Evolutionary conservation across 2,797 vertebrate genomes (phyloP).

Genomic region (Tapera naevia): DNA sequence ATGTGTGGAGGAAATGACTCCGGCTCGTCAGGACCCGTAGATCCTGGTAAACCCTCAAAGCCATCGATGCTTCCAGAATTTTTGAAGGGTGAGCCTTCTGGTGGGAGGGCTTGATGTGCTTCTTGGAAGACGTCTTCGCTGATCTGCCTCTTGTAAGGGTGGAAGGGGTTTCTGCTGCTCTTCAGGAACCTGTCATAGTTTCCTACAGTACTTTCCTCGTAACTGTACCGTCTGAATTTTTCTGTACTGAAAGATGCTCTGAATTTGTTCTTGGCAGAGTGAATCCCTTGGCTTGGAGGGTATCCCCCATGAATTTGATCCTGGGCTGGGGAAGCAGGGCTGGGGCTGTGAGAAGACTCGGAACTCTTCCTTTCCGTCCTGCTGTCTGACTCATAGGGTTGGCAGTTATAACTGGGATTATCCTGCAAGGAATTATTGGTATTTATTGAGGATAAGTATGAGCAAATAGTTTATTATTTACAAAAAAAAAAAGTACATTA

Average conservation of each 20-base stretch:
- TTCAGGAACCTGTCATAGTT: conserved; percentile 69
- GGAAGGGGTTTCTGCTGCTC: conserved; percentile 78
- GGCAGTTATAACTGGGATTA: conserved; percentile 70
- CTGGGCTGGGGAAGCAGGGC: conserved; percentile 70
- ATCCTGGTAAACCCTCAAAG: conserved; percentile 66
- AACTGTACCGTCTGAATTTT: conserved; percentile 78
- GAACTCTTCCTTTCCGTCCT: conserved; percentile 69
- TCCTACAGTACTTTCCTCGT: conserved; percentile 75
- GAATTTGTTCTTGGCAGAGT: conserved; percentile 57
- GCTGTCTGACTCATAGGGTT: conserved; percentile 63
- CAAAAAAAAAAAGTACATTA: background rate
- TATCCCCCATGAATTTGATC: conserved; percentile 71
- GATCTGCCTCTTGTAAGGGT: conserved; percentile 87
- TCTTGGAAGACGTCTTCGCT: conserved; percentile 78
- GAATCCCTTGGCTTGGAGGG: conserved; percentile 4
- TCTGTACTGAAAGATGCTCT: conserved; percentile 58
- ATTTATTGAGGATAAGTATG: background rate
- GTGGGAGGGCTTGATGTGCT: conserved; percentile 62
- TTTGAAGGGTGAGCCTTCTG: conserved; percentile 74
- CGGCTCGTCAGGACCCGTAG: conserved; percentile 39
- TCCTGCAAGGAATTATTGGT: conserved; percentile 53
- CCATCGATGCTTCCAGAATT: conserved; percentile 37
- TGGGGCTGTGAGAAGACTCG: conserved; percentile 77
- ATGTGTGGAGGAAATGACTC: conserved; percentile 68
- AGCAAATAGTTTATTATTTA: background rate